Evolutionary conservation across 2,113 vertebrate genomes (phyloP).

Genomic region (Sturnus vulgaris): DNA sequence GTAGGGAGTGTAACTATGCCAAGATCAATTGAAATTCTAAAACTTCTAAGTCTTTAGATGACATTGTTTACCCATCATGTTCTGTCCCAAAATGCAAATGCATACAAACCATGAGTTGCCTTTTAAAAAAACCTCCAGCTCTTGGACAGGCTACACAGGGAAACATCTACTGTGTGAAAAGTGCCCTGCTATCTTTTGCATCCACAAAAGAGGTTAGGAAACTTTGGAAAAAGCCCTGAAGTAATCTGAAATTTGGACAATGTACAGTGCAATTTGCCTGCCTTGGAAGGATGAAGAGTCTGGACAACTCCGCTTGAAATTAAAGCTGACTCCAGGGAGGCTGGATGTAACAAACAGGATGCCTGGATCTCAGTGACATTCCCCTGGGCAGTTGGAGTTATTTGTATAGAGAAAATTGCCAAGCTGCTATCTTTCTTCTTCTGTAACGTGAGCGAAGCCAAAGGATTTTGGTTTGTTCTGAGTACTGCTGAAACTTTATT

Average conservation of each 20-base stretch:
- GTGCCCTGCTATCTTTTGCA: neutral
- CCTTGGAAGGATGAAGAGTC: conserved; percentile 21
- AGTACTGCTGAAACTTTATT: conserved; percentile 10
- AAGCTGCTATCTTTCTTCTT: conserved; percentile 32
- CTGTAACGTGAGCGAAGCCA: neutral
- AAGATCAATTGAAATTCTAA: neutral
- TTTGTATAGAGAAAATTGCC: conserved; percentile 38
- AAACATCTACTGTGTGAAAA: neutral
- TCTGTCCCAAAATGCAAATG: neutral
- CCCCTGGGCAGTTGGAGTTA: conserved; percentile 18
- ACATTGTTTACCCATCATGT: neutral
- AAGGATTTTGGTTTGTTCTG: conserved; percentile 8
- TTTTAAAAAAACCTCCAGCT: neutral
- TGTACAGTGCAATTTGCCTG: neutral
- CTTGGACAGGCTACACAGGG: neutral
- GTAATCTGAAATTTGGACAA: conserved; percentile 8
- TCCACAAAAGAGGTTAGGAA: neutral
- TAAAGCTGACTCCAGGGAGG: conserved; percentile 24
- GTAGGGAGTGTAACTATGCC: neutral
- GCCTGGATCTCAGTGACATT: conserved; percentile 7
- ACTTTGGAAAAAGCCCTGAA: conserved; percentile 2
- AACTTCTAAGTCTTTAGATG: neutral
- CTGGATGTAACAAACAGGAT: neutral
- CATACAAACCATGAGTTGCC: neutral
- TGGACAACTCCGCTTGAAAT: conserved; percentile 4